Evolutionary conservation across 1,140 invertebrate genomes (phyloP).

Genomic region (Magallana ariakensis): DNA sequence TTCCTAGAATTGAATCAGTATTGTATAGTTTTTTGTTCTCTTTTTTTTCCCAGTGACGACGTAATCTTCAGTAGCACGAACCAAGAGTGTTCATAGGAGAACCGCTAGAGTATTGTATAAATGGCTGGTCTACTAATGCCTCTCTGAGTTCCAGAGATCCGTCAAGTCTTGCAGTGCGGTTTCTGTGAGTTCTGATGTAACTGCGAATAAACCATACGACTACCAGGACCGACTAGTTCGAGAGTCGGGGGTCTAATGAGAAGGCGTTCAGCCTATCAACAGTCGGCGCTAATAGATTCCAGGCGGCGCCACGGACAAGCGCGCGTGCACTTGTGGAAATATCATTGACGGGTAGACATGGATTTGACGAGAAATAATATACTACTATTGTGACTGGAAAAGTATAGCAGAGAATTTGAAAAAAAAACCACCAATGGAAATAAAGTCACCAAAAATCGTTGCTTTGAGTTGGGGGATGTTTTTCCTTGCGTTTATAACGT

Average conservation of each 20-base stretch:
- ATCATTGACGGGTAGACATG: neutral
- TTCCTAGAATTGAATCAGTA: constrained; percentile 28
- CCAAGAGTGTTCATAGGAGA: no score
- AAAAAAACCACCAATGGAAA: neutral
- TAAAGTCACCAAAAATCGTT: neutral
- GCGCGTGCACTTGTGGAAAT: neutral
- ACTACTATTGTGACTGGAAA: neutral
- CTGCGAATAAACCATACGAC: neutral
- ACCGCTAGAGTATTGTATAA: no score
- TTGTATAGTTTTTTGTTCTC: neutral
- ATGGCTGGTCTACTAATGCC: no score
- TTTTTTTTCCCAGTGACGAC: constrained; percentile 1
- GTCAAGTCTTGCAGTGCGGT: neutral
- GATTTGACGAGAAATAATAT: neutral
- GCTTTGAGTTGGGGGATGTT: neutral
- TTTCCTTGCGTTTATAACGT: neutral
- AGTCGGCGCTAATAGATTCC: neutral
- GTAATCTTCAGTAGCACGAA: neutral
- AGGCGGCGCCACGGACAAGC: neutral
- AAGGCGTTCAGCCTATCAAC: neutral
- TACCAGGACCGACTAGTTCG: neutral
- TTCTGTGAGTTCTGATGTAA: constrained; percentile 19
- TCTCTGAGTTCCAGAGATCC: no score
- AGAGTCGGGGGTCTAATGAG: constrained; percentile 7
- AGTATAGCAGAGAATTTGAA: neutral